Conservation (phyloP, 2,113 vertebrate genomes). For the Lichenostomus cassidix region DNA sequence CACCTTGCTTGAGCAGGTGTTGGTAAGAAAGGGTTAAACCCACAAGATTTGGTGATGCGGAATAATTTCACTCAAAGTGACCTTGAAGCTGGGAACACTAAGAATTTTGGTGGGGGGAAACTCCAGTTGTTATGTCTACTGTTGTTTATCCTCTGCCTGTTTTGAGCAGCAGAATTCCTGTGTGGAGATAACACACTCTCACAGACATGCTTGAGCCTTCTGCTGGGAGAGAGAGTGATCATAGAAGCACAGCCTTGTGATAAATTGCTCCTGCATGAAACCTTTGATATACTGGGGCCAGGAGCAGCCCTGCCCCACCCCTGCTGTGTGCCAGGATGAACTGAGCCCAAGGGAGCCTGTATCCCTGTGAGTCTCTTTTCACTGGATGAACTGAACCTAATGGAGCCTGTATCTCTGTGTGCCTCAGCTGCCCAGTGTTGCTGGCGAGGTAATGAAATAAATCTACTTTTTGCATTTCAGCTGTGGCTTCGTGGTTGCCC, state of each 20-base stretch:
- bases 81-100: background rate
- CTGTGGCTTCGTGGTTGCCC: background rate
- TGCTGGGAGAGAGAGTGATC: background rate
- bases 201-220: background rate
- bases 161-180: background rate
- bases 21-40: background rate
- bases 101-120: background rate
- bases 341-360: fast-evolving
- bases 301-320: background rate
- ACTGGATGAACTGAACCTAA: background rate
- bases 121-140: background rate
- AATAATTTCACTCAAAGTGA: background rate
- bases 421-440: fast-evolving
- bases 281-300: background rate
- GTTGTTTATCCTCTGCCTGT: background rate
- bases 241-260: background rate
- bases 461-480: background rate
- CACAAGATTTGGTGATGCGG: background rate
- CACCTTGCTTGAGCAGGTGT: background rate
- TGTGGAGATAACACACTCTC: background rate
- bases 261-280: background rate
- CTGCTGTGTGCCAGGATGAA: fast-evolving
- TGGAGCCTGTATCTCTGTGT: background rate
- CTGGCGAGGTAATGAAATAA: background rate
- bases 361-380: background rate